phyloP scores from a whole-genome alignment of 1,140 invertebrate species.

The Eriocheir sinensis region DNA sequence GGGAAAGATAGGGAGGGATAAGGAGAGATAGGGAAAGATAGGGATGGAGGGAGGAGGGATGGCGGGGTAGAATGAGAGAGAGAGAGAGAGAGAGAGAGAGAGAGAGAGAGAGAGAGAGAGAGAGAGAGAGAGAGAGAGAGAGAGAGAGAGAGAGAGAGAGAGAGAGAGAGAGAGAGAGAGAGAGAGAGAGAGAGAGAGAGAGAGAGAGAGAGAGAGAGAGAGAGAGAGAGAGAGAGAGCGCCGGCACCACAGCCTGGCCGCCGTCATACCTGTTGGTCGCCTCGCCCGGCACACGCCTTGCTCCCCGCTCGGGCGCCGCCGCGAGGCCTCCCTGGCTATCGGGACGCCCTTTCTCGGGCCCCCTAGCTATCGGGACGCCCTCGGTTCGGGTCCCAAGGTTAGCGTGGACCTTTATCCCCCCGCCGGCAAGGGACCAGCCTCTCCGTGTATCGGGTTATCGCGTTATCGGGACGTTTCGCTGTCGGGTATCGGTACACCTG shows the following conservation, averaged over 20 bases:
- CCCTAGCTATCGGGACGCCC: no score
- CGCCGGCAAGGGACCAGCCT: no score
- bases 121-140: slow-evolving; percentile 13
- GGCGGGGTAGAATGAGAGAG: background rate
- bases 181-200: slow-evolving; percentile 20
- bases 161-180: background rate
- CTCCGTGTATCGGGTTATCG: no score
- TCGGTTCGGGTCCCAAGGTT: no score
- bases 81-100: slow-evolving; percentile 22
- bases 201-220: slow-evolving; percentile 22
- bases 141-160: background rate
- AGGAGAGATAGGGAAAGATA: background rate
- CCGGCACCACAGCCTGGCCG: background rate
- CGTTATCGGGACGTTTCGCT: no score
- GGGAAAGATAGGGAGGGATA: no score
- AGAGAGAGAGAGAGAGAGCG: slow-evolving; percentile 12
- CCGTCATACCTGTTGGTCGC: background rate
- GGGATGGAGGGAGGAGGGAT: background rate
- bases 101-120: slow-evolving; percentile 22
- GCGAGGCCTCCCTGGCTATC: no score
- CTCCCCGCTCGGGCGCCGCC: no score
- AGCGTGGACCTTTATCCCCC: no score
- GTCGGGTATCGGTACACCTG: no score
- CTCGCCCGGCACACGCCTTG: background rate
- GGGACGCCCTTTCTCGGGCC: no score